These are phyloP conservation scores for Apostichopus leukothele DNA, from an alignment of 53 echinoderm and acorn worm genomes.

Conservation along the genomic window DNA sequence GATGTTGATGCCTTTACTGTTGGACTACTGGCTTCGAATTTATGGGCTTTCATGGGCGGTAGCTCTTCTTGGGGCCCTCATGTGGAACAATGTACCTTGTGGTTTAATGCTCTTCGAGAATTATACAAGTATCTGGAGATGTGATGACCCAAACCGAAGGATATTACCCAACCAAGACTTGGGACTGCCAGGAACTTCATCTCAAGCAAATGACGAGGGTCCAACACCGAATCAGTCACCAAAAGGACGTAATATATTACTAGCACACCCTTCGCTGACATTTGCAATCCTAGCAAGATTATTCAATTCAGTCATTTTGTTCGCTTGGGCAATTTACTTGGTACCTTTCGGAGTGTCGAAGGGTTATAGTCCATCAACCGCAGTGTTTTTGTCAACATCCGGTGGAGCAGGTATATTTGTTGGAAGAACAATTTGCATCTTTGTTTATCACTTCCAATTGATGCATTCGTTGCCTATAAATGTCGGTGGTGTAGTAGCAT, in stretches of 20 bases:
- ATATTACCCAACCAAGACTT: too few species aligned
- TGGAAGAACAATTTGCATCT: conserved; percentile 2
- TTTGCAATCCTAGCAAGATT: background rate
- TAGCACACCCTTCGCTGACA: background rate
- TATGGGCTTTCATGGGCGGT: background rate
- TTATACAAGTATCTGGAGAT: background rate
- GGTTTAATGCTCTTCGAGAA: background rate
- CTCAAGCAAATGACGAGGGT: background rate
- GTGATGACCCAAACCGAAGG: too few species aligned
- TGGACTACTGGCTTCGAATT: conserved; percentile 18
- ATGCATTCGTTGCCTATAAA: background rate
- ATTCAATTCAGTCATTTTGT: background rate
- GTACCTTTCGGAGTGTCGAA: conserved; percentile 7
- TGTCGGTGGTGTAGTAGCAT: background rate
- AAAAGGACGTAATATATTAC: background rate
- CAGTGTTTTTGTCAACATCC: conserved; percentile 14
- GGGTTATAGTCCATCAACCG: conserved; percentile 14
- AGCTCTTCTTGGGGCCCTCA: conserved; percentile 5
- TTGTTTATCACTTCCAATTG: background rate
- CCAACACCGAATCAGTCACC: background rate
- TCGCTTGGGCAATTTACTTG: conserved; percentile 20
- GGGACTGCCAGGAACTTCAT: background rate
- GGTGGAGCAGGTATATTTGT: conserved; percentile 18
- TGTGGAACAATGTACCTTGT: conserved; percentile 1
- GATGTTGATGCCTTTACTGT: background rate